Base-by-base conservation (phyloP, 2,888 invertebrate species). In the Drosophila putrida region DNA sequence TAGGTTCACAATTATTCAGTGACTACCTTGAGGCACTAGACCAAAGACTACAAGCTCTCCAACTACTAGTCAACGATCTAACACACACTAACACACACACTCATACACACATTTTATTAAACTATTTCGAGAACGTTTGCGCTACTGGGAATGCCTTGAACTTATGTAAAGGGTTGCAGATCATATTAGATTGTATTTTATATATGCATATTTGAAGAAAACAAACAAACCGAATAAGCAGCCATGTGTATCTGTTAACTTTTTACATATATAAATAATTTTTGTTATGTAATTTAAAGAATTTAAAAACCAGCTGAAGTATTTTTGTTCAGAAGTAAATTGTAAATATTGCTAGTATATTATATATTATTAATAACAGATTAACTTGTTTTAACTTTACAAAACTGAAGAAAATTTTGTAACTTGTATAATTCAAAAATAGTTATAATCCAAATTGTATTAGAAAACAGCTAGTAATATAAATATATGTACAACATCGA, bases 1-100 rank as follows among this genome's bases (percentile, higher is more conserved):
- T 87, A 69, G 71, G 79, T 75, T 81, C 80, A 79, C 80, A 89
- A 85, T 81, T 89, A 82, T 71, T 62, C 72, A 88, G 74, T 63
- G 77, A 67, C 49, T 62, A 69, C 58, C 79, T 71, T 67, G 74
- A 85, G 83, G 83, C 70, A 67, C 69, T 72, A 73, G 82, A 67
- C 60, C 60, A 49, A 35, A 77, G 51, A 44, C 54, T 15, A 36
- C 15, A 68, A 60, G 54, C 71, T 55, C 50, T 39, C 13, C 38
- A 46, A 49, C 57, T 68, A 41, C 44, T 35, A 68, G 43, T 27
- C 20, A 28, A 53, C 60, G 20, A 44, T 10, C 35, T 41, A 33
- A 47, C 36, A 49, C 28, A 53, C 13, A 31, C 4, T 10, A 46
- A 28, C 28, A 11, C 10, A 50, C 31, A 44, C 27, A 31, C 36